Evolutionary conservation across 2,888 invertebrate genomes (phyloP).

Genomic region (Pristionchus arcanus): DNA sequence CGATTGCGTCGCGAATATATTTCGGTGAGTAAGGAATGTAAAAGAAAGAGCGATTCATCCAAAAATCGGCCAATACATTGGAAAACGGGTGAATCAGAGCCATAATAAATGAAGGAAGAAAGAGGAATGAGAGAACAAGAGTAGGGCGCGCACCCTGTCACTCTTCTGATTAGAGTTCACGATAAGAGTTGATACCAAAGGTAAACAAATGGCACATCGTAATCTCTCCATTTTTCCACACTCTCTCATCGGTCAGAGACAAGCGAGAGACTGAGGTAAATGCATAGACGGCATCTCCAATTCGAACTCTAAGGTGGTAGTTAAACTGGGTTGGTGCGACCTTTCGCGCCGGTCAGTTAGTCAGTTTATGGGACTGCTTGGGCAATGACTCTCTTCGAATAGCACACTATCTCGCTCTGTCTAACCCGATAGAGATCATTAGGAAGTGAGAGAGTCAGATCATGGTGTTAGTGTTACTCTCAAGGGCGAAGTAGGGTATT

Average conservation of each 20-base stretch:
- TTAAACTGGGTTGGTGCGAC: not conserved
- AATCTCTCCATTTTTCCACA: not conserved
- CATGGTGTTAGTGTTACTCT: not conserved
- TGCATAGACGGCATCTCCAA: not conserved
- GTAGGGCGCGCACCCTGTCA: not conserved
- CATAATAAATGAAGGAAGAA: not conserved
- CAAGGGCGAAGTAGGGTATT: not conserved
- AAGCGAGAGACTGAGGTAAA: not conserved
- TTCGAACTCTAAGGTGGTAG: not conserved
- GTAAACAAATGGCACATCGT: not conserved
- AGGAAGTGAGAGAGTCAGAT: too few species aligned
- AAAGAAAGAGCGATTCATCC: too few species aligned
- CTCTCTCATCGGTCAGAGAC: not conserved
- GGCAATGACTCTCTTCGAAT: not conserved
- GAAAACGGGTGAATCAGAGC: too few species aligned
- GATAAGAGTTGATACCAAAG: conserved; percentile 13
- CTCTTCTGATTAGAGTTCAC: not conserved
- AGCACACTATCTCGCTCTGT: too few species aligned
- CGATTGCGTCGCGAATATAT: not conserved
- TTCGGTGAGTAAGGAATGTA: too few species aligned
- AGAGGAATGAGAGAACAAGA: conserved; percentile 9
- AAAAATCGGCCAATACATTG: too few species aligned
- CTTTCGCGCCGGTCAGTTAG: conserved; percentile 8
- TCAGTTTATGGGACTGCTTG: not conserved
- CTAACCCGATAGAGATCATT: too few species aligned